Evolutionary conservation across 2,888 invertebrate genomes (phyloP).

Genomic region (Cynaeus angustus): DNA sequence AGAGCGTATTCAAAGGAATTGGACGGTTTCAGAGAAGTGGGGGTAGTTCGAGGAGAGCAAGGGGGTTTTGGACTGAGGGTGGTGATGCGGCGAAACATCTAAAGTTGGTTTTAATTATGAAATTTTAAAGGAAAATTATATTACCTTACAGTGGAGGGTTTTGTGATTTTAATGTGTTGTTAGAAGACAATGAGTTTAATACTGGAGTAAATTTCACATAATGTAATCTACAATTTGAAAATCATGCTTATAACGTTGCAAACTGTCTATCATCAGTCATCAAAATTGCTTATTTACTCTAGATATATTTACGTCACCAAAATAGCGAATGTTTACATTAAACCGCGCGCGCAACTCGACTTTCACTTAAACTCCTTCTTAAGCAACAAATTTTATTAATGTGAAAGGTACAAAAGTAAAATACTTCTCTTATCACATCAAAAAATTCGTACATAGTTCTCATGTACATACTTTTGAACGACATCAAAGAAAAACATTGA

Average conservation of each 20-base stretch:
- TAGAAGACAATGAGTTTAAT: no score
- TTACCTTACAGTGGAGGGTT: no score
- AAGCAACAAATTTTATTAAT: slow-evolving; percentile 37
- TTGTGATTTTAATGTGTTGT: no score
- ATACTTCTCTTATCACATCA: slow-evolving; percentile 34
- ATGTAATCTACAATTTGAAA: no score
- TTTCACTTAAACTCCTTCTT: neutral
- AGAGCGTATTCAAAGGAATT: slow-evolving; percentile 89
- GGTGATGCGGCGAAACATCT: neutral
- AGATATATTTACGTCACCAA: neutral
- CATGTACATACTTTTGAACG: slow-evolving; percentile 29
- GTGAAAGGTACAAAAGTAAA: slow-evolving; percentile 47
- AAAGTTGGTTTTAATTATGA: no score
- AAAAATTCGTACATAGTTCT: slow-evolving; percentile 10
- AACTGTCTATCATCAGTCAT: no score
- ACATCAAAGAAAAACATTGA: slow-evolving; percentile 24
- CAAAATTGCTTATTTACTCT: no score
- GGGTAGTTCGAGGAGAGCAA: no score
- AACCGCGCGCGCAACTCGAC: neutral
- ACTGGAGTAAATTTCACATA: no score
- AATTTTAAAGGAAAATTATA: no score
- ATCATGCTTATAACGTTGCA: no score
- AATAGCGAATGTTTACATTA: neutral
- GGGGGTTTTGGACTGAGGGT: no score
- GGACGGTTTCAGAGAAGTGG: slow-evolving; percentile 78